Percentiles rank a stretch among this genome's conserved stretches.
phyloP scores from a whole-genome alignment of 2,113 vertebrate genomes.

The Dipodomys ordii region DNA sequence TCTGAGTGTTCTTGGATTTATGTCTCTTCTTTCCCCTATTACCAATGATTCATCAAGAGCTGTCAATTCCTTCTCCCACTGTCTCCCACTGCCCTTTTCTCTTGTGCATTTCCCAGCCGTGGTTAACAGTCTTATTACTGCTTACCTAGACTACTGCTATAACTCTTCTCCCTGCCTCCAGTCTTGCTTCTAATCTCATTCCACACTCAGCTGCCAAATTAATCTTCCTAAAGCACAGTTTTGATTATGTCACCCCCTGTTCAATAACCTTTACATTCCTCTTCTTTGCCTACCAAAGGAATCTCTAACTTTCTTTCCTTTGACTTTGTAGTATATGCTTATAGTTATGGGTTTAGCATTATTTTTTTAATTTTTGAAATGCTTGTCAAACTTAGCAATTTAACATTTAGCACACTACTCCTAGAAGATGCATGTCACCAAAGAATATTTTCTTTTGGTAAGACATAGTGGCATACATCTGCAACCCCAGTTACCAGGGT shows the following conservation, averaged over 20 bases:
- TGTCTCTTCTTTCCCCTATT: conserved; percentile 35
- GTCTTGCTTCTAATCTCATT: conserved; percentile 61
- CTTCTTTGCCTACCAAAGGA: conserved; percentile 59
- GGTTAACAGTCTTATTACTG: conserved; percentile 62
- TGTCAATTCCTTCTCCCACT: conserved; percentile 58
- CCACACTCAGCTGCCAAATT: conserved; percentile 62
- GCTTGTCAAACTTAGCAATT: background rate
- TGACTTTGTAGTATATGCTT: conserved; percentile 43
- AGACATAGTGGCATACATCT: background rate
- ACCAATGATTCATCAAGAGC: conserved; percentile 50
- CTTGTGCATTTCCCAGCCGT: background rate
- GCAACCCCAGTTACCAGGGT: background rate
- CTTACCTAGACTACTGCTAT: conserved; percentile 62
- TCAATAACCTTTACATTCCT: conserved; percentile 71
- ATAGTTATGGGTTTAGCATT: conserved; percentile 22
- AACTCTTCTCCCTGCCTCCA: conserved; percentile 65
- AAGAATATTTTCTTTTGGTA: background rate
- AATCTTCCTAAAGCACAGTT: conserved; percentile 69
- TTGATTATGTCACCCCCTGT: conserved; percentile 63
- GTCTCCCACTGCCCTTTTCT: background rate
- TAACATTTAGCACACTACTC: background rate
- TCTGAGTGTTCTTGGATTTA: conserved; percentile 51
- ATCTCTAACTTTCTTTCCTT: conserved; percentile 48
- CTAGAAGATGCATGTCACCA: background rate
- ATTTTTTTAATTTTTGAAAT: conserved; percentile 53